Evolutionary conservation across 2,888 invertebrate species (phyloP).

Genomic region (Drosophila borealis): DNA sequence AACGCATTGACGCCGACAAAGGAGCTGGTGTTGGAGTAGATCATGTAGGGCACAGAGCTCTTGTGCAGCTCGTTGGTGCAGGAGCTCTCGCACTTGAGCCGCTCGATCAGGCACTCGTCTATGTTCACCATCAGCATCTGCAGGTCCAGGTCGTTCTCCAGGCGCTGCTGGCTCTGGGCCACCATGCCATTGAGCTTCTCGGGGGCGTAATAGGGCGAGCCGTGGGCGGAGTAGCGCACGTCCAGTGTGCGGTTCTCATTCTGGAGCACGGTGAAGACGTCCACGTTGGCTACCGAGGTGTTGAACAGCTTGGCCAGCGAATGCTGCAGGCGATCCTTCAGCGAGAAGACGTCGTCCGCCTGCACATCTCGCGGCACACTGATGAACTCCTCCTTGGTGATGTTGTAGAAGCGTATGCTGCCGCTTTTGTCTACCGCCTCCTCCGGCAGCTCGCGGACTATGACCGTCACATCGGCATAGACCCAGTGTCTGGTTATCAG

Average conservation of each 20-base stretch:
- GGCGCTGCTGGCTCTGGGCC: slow-evolving; percentile 89
- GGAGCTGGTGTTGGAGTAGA: slow-evolving; percentile 96
- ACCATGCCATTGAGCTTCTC: slow-evolving; percentile 95
- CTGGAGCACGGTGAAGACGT: slow-evolving; percentile 96
- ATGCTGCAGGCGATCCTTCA: slow-evolving; percentile 85
- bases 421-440: slow-evolving; percentile 97
- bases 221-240: slow-evolving; percentile 96
- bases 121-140: slow-evolving; percentile 95
- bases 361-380: slow-evolving; percentile 83
- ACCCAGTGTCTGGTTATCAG: slow-evolving; percentile 89
- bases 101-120: slow-evolving; percentile 94
- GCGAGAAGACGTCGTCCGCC: slow-evolving; percentile 78
- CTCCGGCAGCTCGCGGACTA: slow-evolving; percentile 94
- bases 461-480: slow-evolving; percentile 93
- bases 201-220: slow-evolving; percentile 95
- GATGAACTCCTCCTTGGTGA: slow-evolving; percentile 95
- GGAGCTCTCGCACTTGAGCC: slow-evolving; percentile 89
- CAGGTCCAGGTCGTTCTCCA: slow-evolving; percentile 90
- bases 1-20: slow-evolving; percentile 96
- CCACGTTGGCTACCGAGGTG: slow-evolving; percentile 92
- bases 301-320: slow-evolving; percentile 90
- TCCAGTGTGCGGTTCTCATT: slow-evolving; percentile 89
- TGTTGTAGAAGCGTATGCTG: slow-evolving; percentile 93
- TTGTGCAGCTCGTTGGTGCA: slow-evolving; percentile 92
- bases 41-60: slow-evolving; percentile 90